phyloP scores from a whole-genome alignment of 2,113 vertebrate species.

The Eclectus roratus region DNA sequence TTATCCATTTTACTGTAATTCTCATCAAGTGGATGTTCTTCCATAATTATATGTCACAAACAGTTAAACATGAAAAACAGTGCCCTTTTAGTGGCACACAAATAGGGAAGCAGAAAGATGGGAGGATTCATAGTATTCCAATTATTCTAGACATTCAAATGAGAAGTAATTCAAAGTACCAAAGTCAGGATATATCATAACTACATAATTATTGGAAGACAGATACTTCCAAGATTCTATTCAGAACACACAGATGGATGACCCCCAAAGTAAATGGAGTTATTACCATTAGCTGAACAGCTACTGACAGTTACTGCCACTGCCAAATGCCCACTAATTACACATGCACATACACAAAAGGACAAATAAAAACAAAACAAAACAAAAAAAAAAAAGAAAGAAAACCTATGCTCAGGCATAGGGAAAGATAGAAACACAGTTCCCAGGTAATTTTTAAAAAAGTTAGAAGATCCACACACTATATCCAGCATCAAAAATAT shows the following conservation, averaged over 20 bases:
- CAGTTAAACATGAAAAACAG: neutral
- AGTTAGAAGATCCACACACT: neutral
- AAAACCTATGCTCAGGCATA: neutral
- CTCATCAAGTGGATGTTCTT: neutral
- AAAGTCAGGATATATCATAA: neutral
- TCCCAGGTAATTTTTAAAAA: neutral
- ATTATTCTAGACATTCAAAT: neutral
- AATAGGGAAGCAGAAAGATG: neutral
- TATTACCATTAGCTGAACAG: neutral
- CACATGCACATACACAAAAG: rapidly evolving
- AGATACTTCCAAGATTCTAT: neutral
- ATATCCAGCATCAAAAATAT: neutral
- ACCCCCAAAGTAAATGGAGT: neutral
- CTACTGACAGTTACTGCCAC: neutral
- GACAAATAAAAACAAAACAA: neutral
- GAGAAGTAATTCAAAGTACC: neutral
- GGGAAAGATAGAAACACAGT: neutral
- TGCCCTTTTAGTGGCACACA: neutral
- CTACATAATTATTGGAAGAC: neutral
- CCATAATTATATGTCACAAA: constrained; percentile 1
- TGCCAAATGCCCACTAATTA: neutral
- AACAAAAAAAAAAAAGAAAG: neutral
- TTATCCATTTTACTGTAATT: neutral
- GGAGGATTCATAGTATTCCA: neutral
- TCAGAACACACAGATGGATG: neutral